A percentile compares a stretch with the other conserved stretches of the same genome.
Conservation (phyloP, 2,113 vertebrate species). For the Bungarus multicinctus region DNA sequence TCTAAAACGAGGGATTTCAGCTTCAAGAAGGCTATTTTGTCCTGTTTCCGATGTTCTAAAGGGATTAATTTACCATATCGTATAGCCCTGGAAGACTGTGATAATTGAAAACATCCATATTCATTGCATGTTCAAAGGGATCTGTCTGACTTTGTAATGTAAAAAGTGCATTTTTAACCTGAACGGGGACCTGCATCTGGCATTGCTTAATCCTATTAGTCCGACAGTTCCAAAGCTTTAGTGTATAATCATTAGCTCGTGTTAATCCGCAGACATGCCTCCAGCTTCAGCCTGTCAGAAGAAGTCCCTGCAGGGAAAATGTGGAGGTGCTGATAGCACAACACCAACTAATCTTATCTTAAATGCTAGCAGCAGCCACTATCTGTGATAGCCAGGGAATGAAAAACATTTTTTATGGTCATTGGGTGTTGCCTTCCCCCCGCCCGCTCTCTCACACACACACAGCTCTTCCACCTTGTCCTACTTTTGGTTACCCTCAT, state of each 20-base stretch:
- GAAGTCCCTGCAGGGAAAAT: constrained; percentile 86
- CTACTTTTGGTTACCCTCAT: constrained; percentile 58
- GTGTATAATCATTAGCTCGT: constrained; percentile 89
- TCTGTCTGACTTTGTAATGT: constrained; percentile 91
- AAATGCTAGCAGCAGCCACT: constrained; percentile 84
- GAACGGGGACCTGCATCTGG: constrained; percentile 86
- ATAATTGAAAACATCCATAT: constrained; percentile 94
- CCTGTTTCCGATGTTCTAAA: constrained; percentile 88
- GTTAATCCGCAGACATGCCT: constrained; percentile 89
- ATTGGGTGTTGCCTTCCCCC: constrained; percentile 63
- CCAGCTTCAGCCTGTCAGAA: constrained; percentile 84
- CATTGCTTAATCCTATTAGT: constrained; percentile 91
- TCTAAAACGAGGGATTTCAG: constrained; percentile 83
- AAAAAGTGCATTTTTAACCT: constrained; percentile 92
- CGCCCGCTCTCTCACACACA: background rate
- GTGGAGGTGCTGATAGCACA: constrained; percentile 85
- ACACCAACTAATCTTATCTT: constrained; percentile 88
- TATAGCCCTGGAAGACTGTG: constrained; percentile 90
- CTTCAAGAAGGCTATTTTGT: constrained; percentile 87
- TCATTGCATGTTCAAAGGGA: constrained; percentile 92
- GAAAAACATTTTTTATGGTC: constrained; percentile 81
- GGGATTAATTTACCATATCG: constrained; percentile 90
- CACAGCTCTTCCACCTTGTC: constrained; percentile 58
- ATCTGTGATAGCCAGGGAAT: constrained; percentile 83
- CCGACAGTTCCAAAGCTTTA: constrained; percentile 88